These are phyloP conservation scores for Mesoclemmys tuberculata DNA, from an alignment of 2,113 vertebrate species.

Conservation along the genomic window DNA sequence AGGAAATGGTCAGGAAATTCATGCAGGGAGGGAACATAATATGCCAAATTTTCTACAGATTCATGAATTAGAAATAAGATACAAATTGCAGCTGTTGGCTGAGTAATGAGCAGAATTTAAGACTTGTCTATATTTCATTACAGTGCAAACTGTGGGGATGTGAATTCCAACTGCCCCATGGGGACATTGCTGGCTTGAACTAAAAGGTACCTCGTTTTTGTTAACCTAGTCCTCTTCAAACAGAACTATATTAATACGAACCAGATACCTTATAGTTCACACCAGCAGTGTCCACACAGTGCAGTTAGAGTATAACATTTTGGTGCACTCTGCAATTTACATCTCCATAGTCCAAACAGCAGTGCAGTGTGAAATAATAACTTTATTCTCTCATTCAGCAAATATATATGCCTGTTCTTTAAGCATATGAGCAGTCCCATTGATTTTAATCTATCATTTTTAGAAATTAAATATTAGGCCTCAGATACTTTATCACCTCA, in stretches of 20 bases:
- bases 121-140: not conserved
- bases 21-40: accelerated
- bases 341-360: not conserved
- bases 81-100: not conserved
- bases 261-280: not conserved
- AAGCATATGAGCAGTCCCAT: not conserved
- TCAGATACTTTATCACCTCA: not conserved
- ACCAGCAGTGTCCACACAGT: not conserved
- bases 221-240: not conserved
- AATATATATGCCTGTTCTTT: not conserved
- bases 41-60: not conserved
- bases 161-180: not conserved
- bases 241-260: not conserved
- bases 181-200: not conserved
- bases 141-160: not conserved
- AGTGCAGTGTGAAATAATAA: not conserved
- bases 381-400: not conserved
- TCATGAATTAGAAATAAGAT: not conserved
- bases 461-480: not conserved
- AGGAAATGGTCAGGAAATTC: not conserved
- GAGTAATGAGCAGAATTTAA: not conserved
- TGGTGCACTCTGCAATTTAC: not conserved
- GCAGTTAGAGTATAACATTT: not conserved
- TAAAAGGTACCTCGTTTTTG: not conserved
- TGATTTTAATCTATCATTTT: not conserved